Conservation (phyloP, 2,797 vertebrate genomes). For the Platalea minor region DNA sequence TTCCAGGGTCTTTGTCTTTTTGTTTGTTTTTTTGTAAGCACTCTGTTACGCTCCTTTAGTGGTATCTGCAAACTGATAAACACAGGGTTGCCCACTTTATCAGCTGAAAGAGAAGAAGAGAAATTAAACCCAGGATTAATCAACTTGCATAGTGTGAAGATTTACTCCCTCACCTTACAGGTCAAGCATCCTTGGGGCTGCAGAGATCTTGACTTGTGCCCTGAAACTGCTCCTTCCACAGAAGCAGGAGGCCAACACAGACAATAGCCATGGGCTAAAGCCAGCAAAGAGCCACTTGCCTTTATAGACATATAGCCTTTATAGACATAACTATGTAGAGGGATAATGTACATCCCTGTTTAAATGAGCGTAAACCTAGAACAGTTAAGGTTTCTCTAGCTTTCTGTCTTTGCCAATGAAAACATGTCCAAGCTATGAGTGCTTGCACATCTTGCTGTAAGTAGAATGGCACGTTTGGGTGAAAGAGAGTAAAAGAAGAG, state of each 20-base stretch:
- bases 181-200: not conserved
- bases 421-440: not conserved
- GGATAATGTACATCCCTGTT: not conserved
- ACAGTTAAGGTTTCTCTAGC: not conserved
- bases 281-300: not conserved
- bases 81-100: not conserved
- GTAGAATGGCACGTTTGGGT: not conserved
- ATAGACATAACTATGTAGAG: not conserved
- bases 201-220: not conserved
- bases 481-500: not conserved
- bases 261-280: not conserved
- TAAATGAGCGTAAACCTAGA: not conserved
- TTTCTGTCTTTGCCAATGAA: not conserved
- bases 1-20: not conserved
- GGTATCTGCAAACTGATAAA: constrained; percentile 24
- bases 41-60: not conserved
- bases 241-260: not conserved
- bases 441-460: not conserved
- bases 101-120: not conserved
- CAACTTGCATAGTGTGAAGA: not conserved
- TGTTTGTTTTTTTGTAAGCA: not conserved
- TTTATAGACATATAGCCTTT: not conserved
- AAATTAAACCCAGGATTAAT: constrained; percentile 20
- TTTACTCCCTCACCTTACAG: not conserved
- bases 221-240: not conserved